Base-by-base conservation (phyloP, 2,888 invertebrate species). In the Alloplasta piceator region DNA sequence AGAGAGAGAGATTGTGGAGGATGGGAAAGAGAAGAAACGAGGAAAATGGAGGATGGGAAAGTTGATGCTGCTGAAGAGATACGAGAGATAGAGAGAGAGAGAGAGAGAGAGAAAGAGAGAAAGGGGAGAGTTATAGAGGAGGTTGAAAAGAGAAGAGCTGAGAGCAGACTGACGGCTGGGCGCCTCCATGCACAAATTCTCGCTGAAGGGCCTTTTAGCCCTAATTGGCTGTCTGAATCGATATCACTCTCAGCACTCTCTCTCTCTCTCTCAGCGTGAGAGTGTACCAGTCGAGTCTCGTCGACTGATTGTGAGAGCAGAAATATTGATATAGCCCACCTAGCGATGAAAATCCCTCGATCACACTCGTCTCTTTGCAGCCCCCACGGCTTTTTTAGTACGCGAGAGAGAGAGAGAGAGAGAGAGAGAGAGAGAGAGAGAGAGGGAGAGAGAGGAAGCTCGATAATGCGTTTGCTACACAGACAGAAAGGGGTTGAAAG, bases 171-270 rank as follows among this genome's bases (percentile, higher is more conserved):
- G 84, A 82, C 83, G 84, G 78, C 71, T 82, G 77, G 78, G 82
- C 82, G 83, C 82, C 76, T 83, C 85, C 80, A 82, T 86, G 86
- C 85, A 86, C 83, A 89, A 89, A 89, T 89, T 89, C 87, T 86
- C 86, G 85, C 85, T 86, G 86, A 87, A 90, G 90, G 90, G 89
- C 88, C 90, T 91, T 91, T 91, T 91, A 90, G 89, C 86, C 89
- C 89, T 92, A 91, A 92, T 92, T 92, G 91, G 89, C 89, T 89
- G 89, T 88, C 87, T 87, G 86, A 90, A 90, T 91, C 91, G 90
- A 91, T 91, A 90, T 88, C 86, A 87, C 87, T 89, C 87, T 88
- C 88, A 75, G 85, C 85, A 61, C 82, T 63, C 61, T 73, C 14
- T 73, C 55, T 64, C 55, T 79, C 77, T 79, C 43, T 72, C 43